Evolutionary conservation across 2,888 invertebrate genomes (phyloP), one percentile per base, ranked within the genome.

Genomic region (Netelia virgata): DNA sequence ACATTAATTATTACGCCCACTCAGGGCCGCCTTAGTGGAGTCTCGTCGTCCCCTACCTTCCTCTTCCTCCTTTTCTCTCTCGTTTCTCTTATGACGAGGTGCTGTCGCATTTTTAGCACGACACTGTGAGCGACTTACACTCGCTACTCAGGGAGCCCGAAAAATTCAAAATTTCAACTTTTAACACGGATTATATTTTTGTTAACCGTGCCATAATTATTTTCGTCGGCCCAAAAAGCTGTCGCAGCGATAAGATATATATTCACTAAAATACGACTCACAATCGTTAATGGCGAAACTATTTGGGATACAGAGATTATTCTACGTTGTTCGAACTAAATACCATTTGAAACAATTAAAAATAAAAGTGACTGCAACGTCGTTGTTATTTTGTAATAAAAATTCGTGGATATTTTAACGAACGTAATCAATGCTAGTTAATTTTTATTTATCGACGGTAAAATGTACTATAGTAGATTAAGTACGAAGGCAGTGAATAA

Each of bases 1-100:
- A 55, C 76, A 68, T 76, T 84, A 84, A 84, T 84, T 84, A 84
- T 84, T 77, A 81, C 76, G 74, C 59, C 47, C 82, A 53, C 70
- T 57, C 63, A 23, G 68, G 43, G 10, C 43, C 20, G n/a, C 57
- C 41, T 14, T 20, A 64, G 63, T 53, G 59, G 43, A 61, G 64
- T 79, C 72, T 64, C 28, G 28, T 28, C 28, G 5, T 5, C 6
- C 28, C 28, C 11, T n/a, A 23, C 11, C 28, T 8, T 18, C 18
- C 41, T 47, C 20, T 41, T 18, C 9, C 41, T 64, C 64, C 6
- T 41, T 11, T 23, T 23, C 10, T 66, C 16, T 18, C 43, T 11
- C 20, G 2, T 11, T 16, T 43, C 16, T 14, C 28, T 47, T 10
- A 11, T 61, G 6, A 47, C 50, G 55, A 66, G 75, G 57, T 43